A percentile compares a stretch with the other conserved stretches of the same genome.
These are phyloP conservation scores for Actinopyga echinites DNA, from an alignment of 53 echinoderm and acorn worm genomes.

Conservation along the genomic window DNA sequence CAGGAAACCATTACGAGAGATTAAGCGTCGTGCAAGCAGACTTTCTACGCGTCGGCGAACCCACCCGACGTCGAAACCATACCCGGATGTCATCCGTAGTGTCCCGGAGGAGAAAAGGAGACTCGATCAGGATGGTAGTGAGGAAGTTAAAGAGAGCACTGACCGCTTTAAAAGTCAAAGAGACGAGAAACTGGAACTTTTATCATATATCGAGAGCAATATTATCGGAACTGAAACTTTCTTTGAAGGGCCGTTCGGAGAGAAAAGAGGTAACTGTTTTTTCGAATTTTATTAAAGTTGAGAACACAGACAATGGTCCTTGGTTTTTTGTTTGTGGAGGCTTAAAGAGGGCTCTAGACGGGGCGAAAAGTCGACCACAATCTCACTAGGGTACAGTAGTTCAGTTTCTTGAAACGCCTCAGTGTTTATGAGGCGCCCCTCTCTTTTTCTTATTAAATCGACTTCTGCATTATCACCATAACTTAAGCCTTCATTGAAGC, in stretches of 20 bases:
- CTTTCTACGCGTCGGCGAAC: neutral
- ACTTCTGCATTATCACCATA: too few relatives aligned
- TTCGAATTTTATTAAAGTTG: too few relatives aligned
- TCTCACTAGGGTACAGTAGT: too few relatives aligned
- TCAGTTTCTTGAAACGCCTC: too few relatives aligned
- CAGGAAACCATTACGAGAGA: constrained; percentile 1
- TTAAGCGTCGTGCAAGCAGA: constrained; percentile 9
- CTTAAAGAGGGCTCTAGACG: too few relatives aligned
- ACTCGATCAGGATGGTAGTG: neutral
- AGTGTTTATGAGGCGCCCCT: too few relatives aligned
- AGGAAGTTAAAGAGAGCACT: neutral
- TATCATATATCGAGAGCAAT: neutral
- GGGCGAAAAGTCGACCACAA: too few relatives aligned
- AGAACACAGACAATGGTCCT: too few relatives aligned
- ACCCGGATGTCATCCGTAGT: constrained; percentile 1
- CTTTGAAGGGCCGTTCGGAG: constrained; percentile 7
- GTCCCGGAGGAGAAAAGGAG: neutral
- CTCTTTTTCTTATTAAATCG: too few relatives aligned
- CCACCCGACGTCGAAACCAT: neutral
- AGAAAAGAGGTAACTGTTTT: neutral
- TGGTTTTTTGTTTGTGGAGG: too few relatives aligned
- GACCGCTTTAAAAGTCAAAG: neutral
- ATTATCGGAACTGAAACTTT: neutral
- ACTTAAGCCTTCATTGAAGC: too few relatives aligned
- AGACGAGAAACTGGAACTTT: constrained; percentile 10